A percentile compares a stretch with the other conserved stretches of the same genome.
phyloP scores from a whole-genome alignment of 2,888 invertebrate genomes.

The Hofmannophila pseudospretella region DNA sequence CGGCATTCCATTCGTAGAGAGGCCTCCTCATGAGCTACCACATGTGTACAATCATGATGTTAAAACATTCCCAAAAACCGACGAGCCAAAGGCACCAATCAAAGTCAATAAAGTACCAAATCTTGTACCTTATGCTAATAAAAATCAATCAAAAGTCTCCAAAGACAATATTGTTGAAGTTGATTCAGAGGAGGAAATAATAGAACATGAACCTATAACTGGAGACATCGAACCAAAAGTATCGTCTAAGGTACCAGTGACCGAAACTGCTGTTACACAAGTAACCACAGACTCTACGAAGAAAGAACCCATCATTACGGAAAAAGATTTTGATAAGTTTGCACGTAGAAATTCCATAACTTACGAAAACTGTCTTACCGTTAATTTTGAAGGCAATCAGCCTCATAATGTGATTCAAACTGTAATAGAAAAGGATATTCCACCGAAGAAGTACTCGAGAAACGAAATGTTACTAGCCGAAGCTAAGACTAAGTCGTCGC shows the following conservation, averaged over 20 bases:
- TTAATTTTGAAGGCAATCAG: constrained; percentile 53
- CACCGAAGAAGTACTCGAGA: constrained; percentile 39
- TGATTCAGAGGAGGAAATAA: constrained; percentile 33
- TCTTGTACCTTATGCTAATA: constrained; percentile 37
- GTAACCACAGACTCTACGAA: constrained; percentile 26
- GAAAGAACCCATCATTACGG: constrained; percentile 59
- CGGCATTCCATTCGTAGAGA: constrained; percentile 59
- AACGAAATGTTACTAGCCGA: constrained; percentile 40
- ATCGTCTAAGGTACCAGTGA: constrained; percentile 14
- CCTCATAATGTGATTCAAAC: constrained; percentile 50
- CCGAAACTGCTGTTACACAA: constrained; percentile 3
- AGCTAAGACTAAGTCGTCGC: constrained; percentile 39
- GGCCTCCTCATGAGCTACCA: constrained; percentile 52
- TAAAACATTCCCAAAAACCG: constrained; percentile 31
- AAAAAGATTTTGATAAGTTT: constrained; percentile 71
- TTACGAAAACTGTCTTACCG: constrained; percentile 59
- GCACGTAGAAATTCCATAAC: constrained; percentile 63
- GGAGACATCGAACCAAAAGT: constrained; percentile 29
- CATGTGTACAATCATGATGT: constrained; percentile 29
- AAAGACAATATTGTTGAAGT: constrained; percentile 21
- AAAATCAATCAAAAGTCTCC: constrained; percentile 25
- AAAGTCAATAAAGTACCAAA: constrained; percentile 39
- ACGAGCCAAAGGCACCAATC: constrained; percentile 22
- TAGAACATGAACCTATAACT: constrained; percentile 37
- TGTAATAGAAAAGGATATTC: constrained; percentile 45